phyloP scores from a whole-genome alignment of 2,113 vertebrate genomes.

The Thamnaconus septentrionalis region DNA sequence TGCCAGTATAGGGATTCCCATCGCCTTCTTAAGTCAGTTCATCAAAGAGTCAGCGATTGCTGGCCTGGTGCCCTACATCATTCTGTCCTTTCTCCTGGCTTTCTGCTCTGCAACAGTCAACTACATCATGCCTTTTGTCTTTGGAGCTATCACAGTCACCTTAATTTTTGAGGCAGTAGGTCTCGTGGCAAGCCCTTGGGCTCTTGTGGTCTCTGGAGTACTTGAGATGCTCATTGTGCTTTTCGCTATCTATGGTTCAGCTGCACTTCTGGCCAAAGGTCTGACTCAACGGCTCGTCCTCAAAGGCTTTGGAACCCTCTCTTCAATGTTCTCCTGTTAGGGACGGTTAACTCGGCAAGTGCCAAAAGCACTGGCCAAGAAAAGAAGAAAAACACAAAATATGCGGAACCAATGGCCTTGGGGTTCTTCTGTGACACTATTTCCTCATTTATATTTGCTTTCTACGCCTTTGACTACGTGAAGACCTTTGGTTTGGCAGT shows the following conservation, averaged over 20 bases:
- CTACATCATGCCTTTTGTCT: constrained; percentile 90
- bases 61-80: constrained; percentile 82
- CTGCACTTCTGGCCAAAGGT: constrained; percentile 83
- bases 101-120: constrained; percentile 90
- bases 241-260: constrained; percentile 82
- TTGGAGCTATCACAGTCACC: constrained; percentile 81
- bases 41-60: constrained; percentile 76
- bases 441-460: constrained; percentile 82
- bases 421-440: constrained; percentile 83
- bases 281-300: constrained; percentile 82
- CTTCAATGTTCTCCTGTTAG: constrained; percentile 85
- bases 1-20: not conserved
- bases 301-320: constrained; percentile 86
- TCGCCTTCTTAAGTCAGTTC: constrained; percentile 2
- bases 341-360: constrained; percentile 72
- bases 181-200: constrained; percentile 76
- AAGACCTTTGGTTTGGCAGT: constrained; percentile 76
- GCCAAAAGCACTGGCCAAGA: constrained; percentile 79
- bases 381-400: constrained; percentile 90
- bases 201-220: constrained; percentile 78
- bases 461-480: constrained; percentile 84
- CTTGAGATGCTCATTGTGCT: constrained; percentile 81
- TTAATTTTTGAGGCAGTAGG: constrained; percentile 83
- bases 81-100: constrained; percentile 81
- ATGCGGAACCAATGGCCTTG: constrained; percentile 87